A percentile compares a stretch with the other conserved stretches of the same genome.
Evolutionary conservation across 92 coral and sea anemone species (phyloP).

Genomic region (Epizoanthus scotinus): DNA sequence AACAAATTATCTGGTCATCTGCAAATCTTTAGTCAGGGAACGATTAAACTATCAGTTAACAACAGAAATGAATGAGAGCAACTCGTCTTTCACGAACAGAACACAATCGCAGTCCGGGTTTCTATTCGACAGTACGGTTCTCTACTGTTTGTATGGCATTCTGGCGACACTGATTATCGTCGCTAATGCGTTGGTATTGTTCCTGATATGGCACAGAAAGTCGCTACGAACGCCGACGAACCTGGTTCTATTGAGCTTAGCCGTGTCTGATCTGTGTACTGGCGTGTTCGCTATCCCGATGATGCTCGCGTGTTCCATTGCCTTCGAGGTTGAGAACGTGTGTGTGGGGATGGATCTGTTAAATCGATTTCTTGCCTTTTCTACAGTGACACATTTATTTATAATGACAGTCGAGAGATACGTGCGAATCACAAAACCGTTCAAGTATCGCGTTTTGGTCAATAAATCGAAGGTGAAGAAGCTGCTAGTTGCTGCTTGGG

Average conservation of each 20-base stretch:
- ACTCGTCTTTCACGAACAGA: background rate
- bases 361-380: slow-evolving; percentile 72
- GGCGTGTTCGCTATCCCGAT: slow-evolving; percentile 70
- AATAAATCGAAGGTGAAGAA: slow-evolving; percentile 30
- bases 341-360: slow-evolving; percentile 73
- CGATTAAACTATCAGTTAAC: background rate
- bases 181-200: slow-evolving; percentile 61
- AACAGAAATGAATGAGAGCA: slow-evolving; percentile 6
- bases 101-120: background rate
- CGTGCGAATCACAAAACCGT: slow-evolving; percentile 60
- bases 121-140: slow-evolving; percentile 15
- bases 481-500: slow-evolving; percentile 53
- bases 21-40: no score
- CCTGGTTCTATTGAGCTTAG: slow-evolving; percentile 63
- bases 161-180: slow-evolving; percentile 47
- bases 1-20: no score
- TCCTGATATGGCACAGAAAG: slow-evolving; percentile 57
- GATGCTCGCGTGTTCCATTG: slow-evolving; percentile 60
- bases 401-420: slow-evolving; percentile 78
- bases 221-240: slow-evolving; percentile 66
- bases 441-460: slow-evolving; percentile 60
- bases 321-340: slow-evolving; percentile 8
- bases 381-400: slow-evolving; percentile 70
- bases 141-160: slow-evolving; percentile 54
- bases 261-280: slow-evolving; percentile 71